phyloP scores from a whole-genome alignment of 2,797 vertebrate genomes.

The Picus viridis region DNA sequence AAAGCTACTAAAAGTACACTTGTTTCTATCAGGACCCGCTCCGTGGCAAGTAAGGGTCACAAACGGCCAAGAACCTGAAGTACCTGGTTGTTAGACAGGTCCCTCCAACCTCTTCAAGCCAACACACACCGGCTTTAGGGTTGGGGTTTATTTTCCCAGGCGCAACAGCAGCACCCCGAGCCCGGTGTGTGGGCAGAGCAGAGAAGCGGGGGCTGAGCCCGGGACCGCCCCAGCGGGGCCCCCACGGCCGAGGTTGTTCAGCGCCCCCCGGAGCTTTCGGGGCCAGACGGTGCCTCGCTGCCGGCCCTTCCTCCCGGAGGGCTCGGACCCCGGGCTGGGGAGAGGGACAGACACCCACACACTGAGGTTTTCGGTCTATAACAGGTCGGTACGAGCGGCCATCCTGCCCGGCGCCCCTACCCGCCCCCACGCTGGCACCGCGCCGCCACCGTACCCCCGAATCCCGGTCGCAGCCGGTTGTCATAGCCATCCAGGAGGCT shows the following conservation, averaged over 20 bases:
- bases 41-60: neutral
- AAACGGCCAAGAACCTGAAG: neutral
- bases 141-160: neutral
- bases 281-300: neutral
- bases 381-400: neutral
- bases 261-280: neutral
- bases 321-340: neutral
- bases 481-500: constrained; percentile 97
- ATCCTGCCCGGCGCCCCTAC: constrained; percentile 26
- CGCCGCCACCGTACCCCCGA: constrained; percentile 86
- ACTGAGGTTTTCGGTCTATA: neutral
- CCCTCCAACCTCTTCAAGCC: neutral
- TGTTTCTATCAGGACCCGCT: neutral
- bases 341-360: no score
- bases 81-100: neutral
- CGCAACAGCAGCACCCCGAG: neutral
- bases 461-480: constrained; percentile 97
- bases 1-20: neutral
- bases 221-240: neutral
- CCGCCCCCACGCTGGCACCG: neutral
- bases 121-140: neutral
- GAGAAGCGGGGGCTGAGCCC: constrained; percentile 14
- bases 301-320: neutral
- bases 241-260: neutral
- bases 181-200: neutral